Percentiles rank a stretch among this genome's conserved stretches.
Evolutionary conservation across 2,797 vertebrate species (phyloP).

Genomic region (Alfaro cultratus): DNA sequence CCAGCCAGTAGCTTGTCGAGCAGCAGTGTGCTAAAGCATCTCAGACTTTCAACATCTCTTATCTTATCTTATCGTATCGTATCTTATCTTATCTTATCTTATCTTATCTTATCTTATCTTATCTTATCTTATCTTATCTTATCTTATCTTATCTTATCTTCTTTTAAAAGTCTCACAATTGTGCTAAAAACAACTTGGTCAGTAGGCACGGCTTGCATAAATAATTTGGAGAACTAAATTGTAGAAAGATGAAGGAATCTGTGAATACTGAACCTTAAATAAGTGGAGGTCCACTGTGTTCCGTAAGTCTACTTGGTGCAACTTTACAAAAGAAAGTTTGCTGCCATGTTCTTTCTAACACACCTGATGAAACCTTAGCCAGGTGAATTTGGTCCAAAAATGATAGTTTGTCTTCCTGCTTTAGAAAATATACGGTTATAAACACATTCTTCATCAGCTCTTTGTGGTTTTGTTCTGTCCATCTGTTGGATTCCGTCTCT

Average conservation of each 20-base stretch:
- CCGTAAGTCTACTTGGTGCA: not conserved
- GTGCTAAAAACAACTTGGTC: not conserved
- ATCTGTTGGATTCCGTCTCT: slow-evolving; percentile 9
- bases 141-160: not conserved
- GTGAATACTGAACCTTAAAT: not conserved
- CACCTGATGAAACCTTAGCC: not conserved
- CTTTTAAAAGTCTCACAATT: not conserved
- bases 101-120: no score
- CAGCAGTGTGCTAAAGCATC: not conserved
- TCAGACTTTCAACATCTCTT: no score
- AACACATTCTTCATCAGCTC: not conserved
- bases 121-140: no score
- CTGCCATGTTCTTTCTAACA: not conserved
- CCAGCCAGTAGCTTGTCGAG: not conserved
- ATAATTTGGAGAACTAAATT: not conserved
- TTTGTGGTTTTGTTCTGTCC: slow-evolving; percentile 27
- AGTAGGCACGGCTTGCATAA: not conserved
- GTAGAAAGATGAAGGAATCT: not conserved
- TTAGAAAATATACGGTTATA: not conserved
- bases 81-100: no score
- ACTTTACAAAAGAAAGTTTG: not conserved
- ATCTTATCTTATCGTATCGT: no score
- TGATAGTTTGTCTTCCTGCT: not conserved
- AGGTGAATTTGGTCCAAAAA: not conserved
- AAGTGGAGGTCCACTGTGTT: not conserved